Percentiles rank a stretch among this genome's conserved stretches.
Conservation (phyloP, 2,113 vertebrate genomes). For the Zingel zingel region DNA sequence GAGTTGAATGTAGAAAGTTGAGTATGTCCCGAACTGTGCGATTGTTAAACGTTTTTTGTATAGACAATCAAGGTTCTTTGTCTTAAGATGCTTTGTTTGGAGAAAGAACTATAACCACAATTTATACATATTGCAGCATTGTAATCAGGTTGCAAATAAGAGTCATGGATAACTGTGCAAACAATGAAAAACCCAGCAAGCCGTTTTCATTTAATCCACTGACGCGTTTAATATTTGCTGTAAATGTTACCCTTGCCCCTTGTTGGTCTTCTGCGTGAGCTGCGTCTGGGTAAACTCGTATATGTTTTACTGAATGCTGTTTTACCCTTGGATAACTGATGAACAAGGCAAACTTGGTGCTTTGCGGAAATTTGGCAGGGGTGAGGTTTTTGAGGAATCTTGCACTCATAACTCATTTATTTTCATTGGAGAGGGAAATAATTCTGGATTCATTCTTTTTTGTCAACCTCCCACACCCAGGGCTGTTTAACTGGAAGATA, state of each 20-base stretch:
- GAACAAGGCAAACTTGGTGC: constrained; percentile 61
- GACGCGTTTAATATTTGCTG: constrained; percentile 4
- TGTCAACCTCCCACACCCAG: constrained; percentile 47
- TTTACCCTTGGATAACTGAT: constrained; percentile 9
- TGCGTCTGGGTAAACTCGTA: constrained; percentile 1
- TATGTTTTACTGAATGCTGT: constrained; percentile 17
- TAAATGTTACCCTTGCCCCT: constrained; percentile 1
- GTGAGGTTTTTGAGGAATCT: constrained; percentile 12
- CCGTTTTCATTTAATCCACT: constrained; percentile 29
- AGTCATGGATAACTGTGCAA: not conserved
- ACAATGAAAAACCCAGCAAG: constrained; percentile 17
- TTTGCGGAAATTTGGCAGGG: constrained; percentile 50
- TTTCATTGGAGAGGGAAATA: constrained; percentile 23
- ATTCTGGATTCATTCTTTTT: constrained; percentile 16
- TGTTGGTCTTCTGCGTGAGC: constrained; percentile 2
- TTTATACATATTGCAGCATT: constrained; percentile 8
- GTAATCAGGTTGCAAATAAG: constrained; percentile 11
- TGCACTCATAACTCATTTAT: constrained; percentile 10
- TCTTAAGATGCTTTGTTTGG: constrained; percentile 33
- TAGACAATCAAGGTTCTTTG: constrained; percentile 63
- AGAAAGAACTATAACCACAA: constrained; percentile 3
- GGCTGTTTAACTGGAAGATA: constrained; percentile 50
- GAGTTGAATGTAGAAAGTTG: not conserved
- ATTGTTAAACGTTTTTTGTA: constrained; percentile 26
- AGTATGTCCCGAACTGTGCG: constrained; percentile 6